Evolutionary conservation across 1,140 invertebrate genomes (phyloP), one percentile per base, ranked within the genome.

Genomic region (Pogonognathellus flavescens): DNA sequence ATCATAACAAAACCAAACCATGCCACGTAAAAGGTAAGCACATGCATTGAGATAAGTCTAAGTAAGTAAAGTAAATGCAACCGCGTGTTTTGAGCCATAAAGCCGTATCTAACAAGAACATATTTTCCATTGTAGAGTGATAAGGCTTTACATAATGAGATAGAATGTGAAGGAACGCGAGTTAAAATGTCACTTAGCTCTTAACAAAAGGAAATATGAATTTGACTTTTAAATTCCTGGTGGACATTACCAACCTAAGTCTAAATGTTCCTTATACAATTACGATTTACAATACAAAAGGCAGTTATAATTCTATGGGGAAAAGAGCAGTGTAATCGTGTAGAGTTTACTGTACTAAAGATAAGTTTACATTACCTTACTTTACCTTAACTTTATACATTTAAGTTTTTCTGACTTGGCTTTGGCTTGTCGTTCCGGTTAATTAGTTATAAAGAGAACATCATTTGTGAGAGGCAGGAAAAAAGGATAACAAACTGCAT

Each of bases 381-480:
- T 41, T 70, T 70, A 41, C 66, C 66, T 70, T 49, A 41, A 31
- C 66, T 76, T 16, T 76, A 31, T 18, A 50, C 70, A 76, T 76
- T 76, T 76, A 49, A 76, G 25, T 76, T 76, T 76, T 76, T 66
- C 62, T 18, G 18, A 60, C 66, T 70, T 22, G 66, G 66, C 66
- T 76, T 76, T 76, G 70, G 13, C 70, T 76, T 76, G 70, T 76
- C 70, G 70, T 76, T 76, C 70, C 70, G 70, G 70, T 76, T 76
- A 76, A 76, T 76, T 76, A 76, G 70, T 76, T 76, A 31, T 76
- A 76, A 76, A 76, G 70, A 76, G 70, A 76, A 76, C 70, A 76
- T 76, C 70, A 76, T 76, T 76, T 76, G 70, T 76, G 70, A 76
- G 70, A 76, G 70, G 70, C 70, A 76, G 70, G 70, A 76, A 76